Evolutionary conservation across 2,888 invertebrate genomes (phyloP).

Genomic region (Venusia cambrica): DNA sequence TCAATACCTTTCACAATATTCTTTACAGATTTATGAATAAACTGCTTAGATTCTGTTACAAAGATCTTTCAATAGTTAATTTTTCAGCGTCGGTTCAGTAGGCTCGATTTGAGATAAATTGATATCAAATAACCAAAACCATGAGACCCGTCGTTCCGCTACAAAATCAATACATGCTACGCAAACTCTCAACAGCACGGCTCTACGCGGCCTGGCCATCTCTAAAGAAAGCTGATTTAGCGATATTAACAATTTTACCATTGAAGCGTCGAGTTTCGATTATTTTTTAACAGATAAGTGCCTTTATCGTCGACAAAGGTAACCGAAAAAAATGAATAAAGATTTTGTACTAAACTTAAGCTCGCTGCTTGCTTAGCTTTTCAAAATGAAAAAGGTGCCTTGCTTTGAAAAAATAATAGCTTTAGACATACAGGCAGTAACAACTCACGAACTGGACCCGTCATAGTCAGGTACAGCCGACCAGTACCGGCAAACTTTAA

Average conservation of each 20-base stretch:
- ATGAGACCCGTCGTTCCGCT: constrained; percentile 27
- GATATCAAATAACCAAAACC: constrained; percentile 34
- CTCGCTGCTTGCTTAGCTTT: too few relatives aligned
- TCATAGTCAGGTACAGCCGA: constrained; percentile 14
- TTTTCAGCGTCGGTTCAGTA: constrained; percentile 41
- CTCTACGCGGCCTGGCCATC: constrained; percentile 28
- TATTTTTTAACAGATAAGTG: constrained; percentile 29
- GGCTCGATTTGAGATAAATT: constrained; percentile 40
- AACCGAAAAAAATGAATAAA: too few relatives aligned
- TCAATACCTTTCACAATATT: too few relatives aligned
- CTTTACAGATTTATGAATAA: constrained; percentile 4
- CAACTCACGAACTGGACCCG: constrained; percentile 18
- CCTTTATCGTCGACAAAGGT: constrained; percentile 14
- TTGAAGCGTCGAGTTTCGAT: constrained; percentile 36
- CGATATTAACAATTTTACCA: constrained; percentile 41
- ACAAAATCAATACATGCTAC: constrained; percentile 17
- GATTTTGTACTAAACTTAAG: too few relatives aligned
- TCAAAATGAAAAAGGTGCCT: too few relatives aligned
- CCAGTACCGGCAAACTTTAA: constrained; percentile 22
- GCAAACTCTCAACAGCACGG: constrained; percentile 25
- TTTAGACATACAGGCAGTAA: constrained; percentile 3
- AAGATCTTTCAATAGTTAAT: constrained; percentile 33
- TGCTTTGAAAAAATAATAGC: too few relatives aligned
- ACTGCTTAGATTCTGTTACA: constrained; percentile 21
- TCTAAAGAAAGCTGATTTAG: constrained; percentile 39